A percentile compares a stretch with the other conserved stretches of the same genome.
phyloP scores from a whole-genome alignment of 2,113 vertebrate genomes.

The Lasiurus borealis region DNA sequence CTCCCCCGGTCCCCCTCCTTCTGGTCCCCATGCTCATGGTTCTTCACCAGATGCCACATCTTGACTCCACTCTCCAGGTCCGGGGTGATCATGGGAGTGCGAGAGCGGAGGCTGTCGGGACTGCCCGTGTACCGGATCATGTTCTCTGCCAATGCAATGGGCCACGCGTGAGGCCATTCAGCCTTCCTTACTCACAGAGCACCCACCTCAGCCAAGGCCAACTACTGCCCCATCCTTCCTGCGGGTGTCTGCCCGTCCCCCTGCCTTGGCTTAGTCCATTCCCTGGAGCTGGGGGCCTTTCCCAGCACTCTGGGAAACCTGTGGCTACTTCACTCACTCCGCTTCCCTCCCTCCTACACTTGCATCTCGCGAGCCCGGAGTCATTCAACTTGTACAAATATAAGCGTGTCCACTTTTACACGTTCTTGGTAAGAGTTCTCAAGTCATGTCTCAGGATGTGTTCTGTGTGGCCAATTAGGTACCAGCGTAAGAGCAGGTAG shows the following conservation, averaged over 20 bases:
- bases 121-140: constrained; percentile 99
- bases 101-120: constrained; percentile 97
- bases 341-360: neutral
- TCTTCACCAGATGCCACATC: constrained; percentile 99
- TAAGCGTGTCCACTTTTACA: neutral
- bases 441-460: neutral
- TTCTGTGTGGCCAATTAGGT: neutral
- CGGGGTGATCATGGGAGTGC: constrained; percentile 98
- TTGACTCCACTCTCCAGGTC: constrained; percentile 98
- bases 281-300: neutral
- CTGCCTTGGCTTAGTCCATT: neutral
- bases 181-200: accelerated
- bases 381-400: constrained; percentile 36
- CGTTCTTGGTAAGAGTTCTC: neutral
- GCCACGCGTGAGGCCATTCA: accelerated
- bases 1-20: constrained; percentile 98
- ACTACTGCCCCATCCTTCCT: neutral
- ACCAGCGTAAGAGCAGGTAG: neutral
- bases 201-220: accelerated
- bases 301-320: neutral
- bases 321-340: neutral
- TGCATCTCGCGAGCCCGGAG: neutral
- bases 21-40: constrained; percentile 98
- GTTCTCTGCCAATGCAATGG: constrained; percentile 90
- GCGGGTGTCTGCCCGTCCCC: accelerated